phyloP scores from a whole-genome alignment of 2,797 vertebrate species.

The Anomalospiza imberbis region DNA sequence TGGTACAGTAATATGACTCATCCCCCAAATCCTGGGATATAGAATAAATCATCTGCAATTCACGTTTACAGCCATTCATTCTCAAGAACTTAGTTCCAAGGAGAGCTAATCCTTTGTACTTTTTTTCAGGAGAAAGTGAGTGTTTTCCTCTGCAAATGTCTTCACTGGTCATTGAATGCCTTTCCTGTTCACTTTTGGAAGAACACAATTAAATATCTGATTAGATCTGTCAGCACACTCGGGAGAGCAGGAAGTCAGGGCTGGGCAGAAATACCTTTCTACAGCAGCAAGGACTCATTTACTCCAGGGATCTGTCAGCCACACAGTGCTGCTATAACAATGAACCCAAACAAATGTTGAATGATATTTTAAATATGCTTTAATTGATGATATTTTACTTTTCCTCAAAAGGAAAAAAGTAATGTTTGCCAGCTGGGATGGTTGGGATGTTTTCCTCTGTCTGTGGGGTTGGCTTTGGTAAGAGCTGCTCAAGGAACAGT shows the following conservation, averaged over 20 bases:
- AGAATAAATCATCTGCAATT: slow-evolving; percentile 51
- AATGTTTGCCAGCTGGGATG: neutral
- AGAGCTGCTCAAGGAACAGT: neutral
- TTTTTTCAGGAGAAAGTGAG: slow-evolving; percentile 1
- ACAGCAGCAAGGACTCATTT: neutral
- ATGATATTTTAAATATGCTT: neutral
- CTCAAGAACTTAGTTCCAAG: neutral
- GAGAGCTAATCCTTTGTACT: neutral
- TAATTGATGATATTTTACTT: slow-evolving; percentile 20
- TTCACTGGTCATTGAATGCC: neutral
- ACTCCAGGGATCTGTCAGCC: neutral
- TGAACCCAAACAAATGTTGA: neutral
- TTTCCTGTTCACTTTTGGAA: slow-evolving; percentile 4
- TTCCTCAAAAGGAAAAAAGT: neutral
- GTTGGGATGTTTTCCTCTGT: neutral
- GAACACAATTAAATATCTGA: slow-evolving; percentile 8
- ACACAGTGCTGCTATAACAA: neutral
- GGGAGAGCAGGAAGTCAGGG: neutral
- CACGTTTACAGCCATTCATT: slow-evolving; percentile 41
- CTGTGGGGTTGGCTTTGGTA: neutral
- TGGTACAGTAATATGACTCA: slow-evolving; percentile 39
- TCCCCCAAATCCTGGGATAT: slow-evolving; percentile 5
- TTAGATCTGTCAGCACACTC: slow-evolving; percentile 1
- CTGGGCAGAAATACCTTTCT: neutral
- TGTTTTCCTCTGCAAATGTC: slow-evolving; percentile 41